Percentiles rank a stretch among this genome's conserved stretches.
Evolutionary conservation across 2,797 vertebrate genomes (phyloP).

Genomic region (Eurystomus glaucurus): DNA sequence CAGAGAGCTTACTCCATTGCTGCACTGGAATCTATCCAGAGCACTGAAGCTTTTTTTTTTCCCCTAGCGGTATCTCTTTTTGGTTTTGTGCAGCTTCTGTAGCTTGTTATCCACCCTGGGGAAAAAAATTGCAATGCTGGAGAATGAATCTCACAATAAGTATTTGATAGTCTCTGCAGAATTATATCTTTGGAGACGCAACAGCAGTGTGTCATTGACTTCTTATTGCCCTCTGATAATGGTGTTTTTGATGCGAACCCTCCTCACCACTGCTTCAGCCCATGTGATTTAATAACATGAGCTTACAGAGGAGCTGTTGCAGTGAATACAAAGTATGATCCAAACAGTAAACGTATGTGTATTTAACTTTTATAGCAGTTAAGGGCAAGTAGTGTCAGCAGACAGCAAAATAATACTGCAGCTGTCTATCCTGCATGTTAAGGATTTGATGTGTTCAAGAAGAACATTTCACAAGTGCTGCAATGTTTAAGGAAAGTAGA

Average conservation of each 20-base stretch:
- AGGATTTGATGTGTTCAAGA: neutral
- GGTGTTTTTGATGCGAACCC: neutral
- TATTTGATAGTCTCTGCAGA: neutral
- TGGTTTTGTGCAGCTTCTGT: neutral
- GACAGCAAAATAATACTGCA: neutral
- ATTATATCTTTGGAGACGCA: slow-evolving; percentile 9
- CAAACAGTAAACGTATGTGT: neutral
- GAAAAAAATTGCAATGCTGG: neutral
- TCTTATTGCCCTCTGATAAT: neutral
- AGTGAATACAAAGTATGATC: neutral
- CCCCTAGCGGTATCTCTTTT: neutral
- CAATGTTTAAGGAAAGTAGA: neutral
- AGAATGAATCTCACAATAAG: slow-evolving; percentile 23
- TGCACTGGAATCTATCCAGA: neutral
- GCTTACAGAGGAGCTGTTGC: neutral
- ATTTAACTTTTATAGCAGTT: neutral
- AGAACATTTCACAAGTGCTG: neutral
- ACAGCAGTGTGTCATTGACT: slow-evolving; percentile 8
- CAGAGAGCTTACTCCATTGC: neutral
- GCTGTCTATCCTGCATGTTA: neutral
- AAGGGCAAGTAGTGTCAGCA: neutral
- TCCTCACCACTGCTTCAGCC: neutral
- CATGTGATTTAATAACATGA: neutral
- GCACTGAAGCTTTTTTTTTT: neutral
- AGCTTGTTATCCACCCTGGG: neutral